These are phyloP conservation scores for Fulica atra DNA, from an alignment of 2,113 vertebrate genomes.

Conservation along the genomic window DNA sequence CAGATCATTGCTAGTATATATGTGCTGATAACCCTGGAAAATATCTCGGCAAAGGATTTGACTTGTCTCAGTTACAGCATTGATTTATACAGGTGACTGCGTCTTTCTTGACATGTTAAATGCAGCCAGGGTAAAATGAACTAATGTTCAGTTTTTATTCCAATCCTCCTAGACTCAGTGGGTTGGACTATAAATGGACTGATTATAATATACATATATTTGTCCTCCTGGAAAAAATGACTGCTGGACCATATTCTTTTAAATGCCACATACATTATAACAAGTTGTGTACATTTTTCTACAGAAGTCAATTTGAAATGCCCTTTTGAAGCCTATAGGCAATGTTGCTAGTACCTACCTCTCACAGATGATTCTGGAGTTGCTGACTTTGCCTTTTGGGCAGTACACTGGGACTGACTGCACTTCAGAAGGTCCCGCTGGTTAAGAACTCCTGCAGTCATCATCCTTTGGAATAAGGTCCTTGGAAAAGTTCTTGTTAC, in stretches of 20 bases:
- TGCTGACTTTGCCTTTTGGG: neutral
- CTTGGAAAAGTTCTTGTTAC: neutral
- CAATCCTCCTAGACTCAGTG: neutral
- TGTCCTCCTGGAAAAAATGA: neutral
- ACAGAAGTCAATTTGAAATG: neutral
- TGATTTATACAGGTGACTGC: neutral
- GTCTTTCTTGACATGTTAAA: neutral
- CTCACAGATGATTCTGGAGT: neutral
- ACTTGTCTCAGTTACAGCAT: neutral
- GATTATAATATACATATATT: neutral
- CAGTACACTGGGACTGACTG: neutral
- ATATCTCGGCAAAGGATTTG: neutral
- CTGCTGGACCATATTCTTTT: neutral
- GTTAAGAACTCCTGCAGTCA: neutral
- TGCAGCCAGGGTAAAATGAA: neutral
- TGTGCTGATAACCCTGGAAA: neutral
- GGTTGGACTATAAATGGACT: neutral
- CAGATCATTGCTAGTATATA: neutral
- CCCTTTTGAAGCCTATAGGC: neutral
- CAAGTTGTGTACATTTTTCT: neutral
- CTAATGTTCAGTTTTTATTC: neutral
- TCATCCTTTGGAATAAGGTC: neutral
- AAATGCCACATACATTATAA: neutral
- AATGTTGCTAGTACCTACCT: neutral
- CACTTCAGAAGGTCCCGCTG: neutral